Conservation (phyloP, 2,113 vertebrate genomes). For the Notiomystis cincta region DNA sequence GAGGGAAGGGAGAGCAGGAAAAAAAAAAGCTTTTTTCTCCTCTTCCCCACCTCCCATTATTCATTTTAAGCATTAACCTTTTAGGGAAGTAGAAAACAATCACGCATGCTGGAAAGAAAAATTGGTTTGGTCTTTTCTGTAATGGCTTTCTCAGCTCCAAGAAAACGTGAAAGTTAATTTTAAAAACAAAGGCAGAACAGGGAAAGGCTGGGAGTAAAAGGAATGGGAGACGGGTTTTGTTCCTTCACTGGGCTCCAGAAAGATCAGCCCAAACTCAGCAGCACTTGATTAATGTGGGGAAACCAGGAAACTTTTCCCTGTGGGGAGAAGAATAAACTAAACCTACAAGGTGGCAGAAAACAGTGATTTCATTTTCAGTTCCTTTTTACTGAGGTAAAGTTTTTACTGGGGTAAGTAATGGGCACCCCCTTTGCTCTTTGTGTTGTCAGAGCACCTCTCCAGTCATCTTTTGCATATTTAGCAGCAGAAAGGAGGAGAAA, state of each 20-base stretch:
- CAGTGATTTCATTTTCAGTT: neutral
- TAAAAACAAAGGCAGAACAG: neutral
- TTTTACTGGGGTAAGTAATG: neutral
- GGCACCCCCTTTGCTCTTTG: neutral
- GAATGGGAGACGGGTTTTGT: neutral
- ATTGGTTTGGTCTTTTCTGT: conserved; percentile 41
- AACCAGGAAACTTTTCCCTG: neutral
- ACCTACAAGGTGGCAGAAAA: neutral
- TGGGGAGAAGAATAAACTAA: neutral
- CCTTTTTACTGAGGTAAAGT: neutral
- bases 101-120: neutral
- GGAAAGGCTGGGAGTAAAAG: neutral
- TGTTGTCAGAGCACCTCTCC: neutral
- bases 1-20: neutral
- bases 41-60: neutral
- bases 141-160: conserved; percentile 20
- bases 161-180: conserved; percentile 35
- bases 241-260: neutral
- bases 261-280: neutral
- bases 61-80: conserved; percentile 56
- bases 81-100: conserved; percentile 47
- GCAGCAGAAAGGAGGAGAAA: neutral
- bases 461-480: neutral
- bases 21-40: neutral
- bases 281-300: neutral